Conservation (phyloP, 2,113 vertebrate genomes). For the Heteronetta atricapilla region DNA sequence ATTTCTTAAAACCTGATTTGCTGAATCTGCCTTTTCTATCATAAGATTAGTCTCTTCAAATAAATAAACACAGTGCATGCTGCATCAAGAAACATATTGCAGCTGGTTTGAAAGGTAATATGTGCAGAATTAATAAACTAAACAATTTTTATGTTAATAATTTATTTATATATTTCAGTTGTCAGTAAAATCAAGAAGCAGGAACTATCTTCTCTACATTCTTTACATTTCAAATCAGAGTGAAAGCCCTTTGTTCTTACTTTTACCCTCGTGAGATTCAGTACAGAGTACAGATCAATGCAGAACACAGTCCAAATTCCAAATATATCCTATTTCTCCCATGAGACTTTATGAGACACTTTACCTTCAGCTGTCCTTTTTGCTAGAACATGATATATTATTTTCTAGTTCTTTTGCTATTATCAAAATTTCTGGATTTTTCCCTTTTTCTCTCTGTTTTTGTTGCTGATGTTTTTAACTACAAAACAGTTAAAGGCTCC, state of each 20-base stretch:
- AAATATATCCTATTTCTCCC: neutral
- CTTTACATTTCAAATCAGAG: neutral
- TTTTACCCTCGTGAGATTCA: neutral
- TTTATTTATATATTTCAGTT: neutral
- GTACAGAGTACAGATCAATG: neutral
- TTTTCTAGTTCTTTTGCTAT: neutral
- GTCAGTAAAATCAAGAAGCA: neutral
- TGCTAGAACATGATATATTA: neutral
- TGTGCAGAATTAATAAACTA: neutral
- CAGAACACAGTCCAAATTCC: neutral
- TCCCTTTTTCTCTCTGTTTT: accelerated
- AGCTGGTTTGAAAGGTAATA: neutral
- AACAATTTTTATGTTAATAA: neutral
- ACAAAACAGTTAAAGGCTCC: neutral
- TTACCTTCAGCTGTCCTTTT: neutral
- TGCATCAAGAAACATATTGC: neutral
- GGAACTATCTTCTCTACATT: neutral
- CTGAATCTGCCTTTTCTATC: conserved; percentile 30
- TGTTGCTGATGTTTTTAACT: neutral
- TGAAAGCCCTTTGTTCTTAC: neutral
- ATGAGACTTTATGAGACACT: neutral
- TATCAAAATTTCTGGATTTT: neutral
- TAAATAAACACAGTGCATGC: neutral
- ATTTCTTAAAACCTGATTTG: conserved; percentile 26
- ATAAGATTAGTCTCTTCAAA: conserved; percentile 38